Conservation (phyloP, 2,113 vertebrate genomes). For the Lontra canadensis region DNA sequence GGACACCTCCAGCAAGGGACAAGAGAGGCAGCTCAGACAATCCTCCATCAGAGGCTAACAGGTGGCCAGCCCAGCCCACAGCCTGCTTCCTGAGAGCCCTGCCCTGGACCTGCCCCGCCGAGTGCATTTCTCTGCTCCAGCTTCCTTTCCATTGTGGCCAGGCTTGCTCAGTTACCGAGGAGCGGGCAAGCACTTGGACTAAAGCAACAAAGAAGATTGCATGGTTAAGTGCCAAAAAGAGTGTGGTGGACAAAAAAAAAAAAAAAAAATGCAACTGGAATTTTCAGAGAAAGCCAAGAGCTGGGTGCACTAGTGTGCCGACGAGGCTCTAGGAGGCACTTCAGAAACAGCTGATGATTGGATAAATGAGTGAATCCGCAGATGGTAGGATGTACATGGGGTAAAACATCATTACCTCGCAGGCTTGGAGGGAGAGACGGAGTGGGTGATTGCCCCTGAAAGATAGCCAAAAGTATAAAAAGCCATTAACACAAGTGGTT, state of each 20-base stretch:
- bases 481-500: slow-evolving; percentile 19
- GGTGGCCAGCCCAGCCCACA: neutral
- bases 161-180: neutral
- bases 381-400: neutral
- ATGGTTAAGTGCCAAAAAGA: slow-evolving; percentile 2
- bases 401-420: slow-evolving; percentile 46
- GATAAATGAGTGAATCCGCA: slow-evolving; percentile 14
- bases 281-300: slow-evolving; percentile 52
- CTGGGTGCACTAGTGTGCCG: neutral
- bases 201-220: neutral
- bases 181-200: neutral
- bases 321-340: neutral
- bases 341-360: slow-evolving; percentile 35
- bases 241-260: neutral
- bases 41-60: fast-evolving
- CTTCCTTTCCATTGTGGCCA: neutral
- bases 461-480: slow-evolving; percentile 50
- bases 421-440: slow-evolving; percentile 35
- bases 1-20: neutral
- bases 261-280: neutral
- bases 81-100: neutral
- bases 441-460: slow-evolving; percentile 39
- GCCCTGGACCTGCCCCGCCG: neutral
- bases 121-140: neutral
- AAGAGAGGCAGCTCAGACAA: neutral